Conservation (phyloP, 2,113 vertebrate genomes). For the Raja brachyura region DNA sequence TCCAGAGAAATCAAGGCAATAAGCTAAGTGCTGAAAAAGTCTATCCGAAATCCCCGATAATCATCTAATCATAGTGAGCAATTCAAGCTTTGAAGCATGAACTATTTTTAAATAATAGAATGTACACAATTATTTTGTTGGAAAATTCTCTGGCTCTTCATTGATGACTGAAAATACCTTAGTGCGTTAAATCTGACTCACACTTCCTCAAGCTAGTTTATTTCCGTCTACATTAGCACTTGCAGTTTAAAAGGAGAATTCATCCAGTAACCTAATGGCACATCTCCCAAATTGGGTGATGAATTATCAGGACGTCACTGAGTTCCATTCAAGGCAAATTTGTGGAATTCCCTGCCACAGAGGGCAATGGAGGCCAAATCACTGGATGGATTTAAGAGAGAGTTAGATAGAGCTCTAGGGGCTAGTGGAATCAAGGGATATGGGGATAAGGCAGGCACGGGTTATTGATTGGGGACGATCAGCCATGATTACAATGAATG, state of each 20-base stretch:
- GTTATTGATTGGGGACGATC: too few species aligned
- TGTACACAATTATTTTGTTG: neutral
- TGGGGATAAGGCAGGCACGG: too few species aligned
- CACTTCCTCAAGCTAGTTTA: neutral
- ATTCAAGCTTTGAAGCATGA: neutral
- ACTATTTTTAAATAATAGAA: neutral
- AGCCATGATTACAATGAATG: too few species aligned
- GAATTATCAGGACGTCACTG: neutral
- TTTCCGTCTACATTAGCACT: neutral
- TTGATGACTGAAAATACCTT: neutral
- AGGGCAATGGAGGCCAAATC: too few species aligned
- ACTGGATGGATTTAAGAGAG: too few species aligned
- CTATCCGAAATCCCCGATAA: neutral
- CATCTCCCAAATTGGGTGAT: neutral
- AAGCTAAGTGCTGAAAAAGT: neutral
- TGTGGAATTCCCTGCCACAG: too few species aligned
- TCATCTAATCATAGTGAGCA: neutral
- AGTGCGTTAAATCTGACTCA: neutral
- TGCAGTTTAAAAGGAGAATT: neutral
- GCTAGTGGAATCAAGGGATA: too few species aligned
- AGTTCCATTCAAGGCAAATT: neutral
- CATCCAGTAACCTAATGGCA: neutral
- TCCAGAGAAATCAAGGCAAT: neutral
- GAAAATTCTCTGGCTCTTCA: neutral
- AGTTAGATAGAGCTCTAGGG: too few species aligned